A percentile compares a stretch with the other conserved stretches of the same genome.
Conservation (phyloP, 2,888 invertebrate genomes). For the Poecilobothrus nobilitatus region DNA sequence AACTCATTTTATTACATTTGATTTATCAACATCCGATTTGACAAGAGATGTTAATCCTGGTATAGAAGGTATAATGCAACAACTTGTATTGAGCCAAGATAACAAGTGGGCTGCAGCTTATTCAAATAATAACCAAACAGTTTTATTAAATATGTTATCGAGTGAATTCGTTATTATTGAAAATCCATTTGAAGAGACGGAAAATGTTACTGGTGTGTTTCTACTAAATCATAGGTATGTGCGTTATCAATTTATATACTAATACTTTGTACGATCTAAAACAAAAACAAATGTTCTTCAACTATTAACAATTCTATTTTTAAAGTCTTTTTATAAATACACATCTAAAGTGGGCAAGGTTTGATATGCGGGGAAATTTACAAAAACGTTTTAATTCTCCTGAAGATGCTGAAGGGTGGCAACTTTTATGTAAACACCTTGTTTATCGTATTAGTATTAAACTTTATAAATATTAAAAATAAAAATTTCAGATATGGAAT, state of each 20-base stretch:
- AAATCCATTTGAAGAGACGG: constrained; percentile 64
- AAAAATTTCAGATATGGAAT: constrained; percentile 55
- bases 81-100: constrained; percentile 83
- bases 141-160: constrained; percentile 84
- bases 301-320: not conserved
- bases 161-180: constrained; percentile 84
- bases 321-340: constrained; percentile 65
- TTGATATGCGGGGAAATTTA: constrained; percentile 67
- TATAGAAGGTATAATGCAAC: constrained; percentile 94
- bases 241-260: not conserved
- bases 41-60: constrained; percentile 87
- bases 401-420: constrained; percentile 56
- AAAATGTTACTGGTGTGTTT: constrained; percentile 53
- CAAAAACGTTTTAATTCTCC: constrained; percentile 52
- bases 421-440: constrained; percentile 55
- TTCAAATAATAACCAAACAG: constrained; percentile 93
- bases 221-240: constrained; percentile 54
- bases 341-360: constrained; percentile 64
- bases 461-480: not conserved
- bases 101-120: constrained; percentile 94
- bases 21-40: constrained; percentile 89
- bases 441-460: not conserved
- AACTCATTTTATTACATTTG: constrained; percentile 95
- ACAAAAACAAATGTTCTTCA: not conserved
- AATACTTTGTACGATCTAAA: not conserved